Conservation (phyloP, 2,113 vertebrate species). For the Odontesthes bonariensis region DNA sequence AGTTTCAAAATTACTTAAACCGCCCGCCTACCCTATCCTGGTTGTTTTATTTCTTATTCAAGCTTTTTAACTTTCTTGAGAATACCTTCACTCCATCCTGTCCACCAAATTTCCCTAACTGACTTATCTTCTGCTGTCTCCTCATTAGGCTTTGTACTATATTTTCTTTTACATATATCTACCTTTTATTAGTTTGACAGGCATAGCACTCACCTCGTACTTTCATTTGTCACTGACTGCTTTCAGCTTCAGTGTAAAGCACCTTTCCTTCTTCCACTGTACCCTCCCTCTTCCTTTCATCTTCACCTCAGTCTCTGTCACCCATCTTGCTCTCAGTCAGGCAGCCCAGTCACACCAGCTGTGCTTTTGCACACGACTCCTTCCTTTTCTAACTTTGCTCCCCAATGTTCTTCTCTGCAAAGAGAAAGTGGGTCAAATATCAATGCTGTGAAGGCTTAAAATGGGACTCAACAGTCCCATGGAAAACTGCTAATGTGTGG, state of each 20-base stretch:
- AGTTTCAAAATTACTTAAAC: constrained; percentile 73
- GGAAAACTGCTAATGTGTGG: constrained; percentile 37
- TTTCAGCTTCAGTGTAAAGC: constrained; percentile 67
- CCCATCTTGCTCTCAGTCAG: constrained; percentile 60
- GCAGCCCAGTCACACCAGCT: constrained; percentile 69
- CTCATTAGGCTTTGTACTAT: constrained; percentile 34
- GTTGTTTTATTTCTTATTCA: constrained; percentile 45
- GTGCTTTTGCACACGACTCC: constrained; percentile 60
- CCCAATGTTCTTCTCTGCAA: constrained; percentile 22
- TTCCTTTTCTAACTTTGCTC: constrained; percentile 26
- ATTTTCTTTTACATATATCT: constrained; percentile 53
- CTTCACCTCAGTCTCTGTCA: constrained; percentile 56
- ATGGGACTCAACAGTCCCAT: constrained; percentile 26
- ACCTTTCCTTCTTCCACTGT: constrained; percentile 42
- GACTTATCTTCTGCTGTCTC: constrained; percentile 57
- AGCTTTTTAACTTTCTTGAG: constrained; percentile 37
- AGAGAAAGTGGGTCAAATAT: constrained; percentile 53
- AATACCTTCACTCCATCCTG: constrained; percentile 55
- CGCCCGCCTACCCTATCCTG: constrained; percentile 56
- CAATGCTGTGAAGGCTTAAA: constrained; percentile 36
- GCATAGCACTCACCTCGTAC: constrained; percentile 68
- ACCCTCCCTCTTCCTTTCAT: constrained; percentile 65
- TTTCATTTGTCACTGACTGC: constrained; percentile 73
- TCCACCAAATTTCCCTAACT: constrained; percentile 51
- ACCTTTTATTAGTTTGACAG: constrained; percentile 56